These are phyloP conservation scores for Microctonus brassicae DNA, from an alignment of 2,888 invertebrate species.

Conservation along the genomic window DNA sequence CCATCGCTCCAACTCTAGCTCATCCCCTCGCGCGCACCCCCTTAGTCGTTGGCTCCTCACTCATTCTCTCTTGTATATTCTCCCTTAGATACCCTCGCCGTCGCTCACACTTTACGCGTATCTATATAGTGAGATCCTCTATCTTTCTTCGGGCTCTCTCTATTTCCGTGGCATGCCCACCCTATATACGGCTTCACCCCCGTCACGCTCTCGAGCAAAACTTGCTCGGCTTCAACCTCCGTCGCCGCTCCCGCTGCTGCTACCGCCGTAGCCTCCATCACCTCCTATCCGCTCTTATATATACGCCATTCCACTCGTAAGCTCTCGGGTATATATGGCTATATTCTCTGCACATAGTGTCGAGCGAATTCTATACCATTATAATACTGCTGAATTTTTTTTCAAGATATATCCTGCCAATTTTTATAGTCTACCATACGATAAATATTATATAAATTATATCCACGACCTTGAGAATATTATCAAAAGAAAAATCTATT, in stretches of 20 bases:
- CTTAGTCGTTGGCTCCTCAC: conserved; percentile 51
- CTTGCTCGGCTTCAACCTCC: conserved; percentile 57
- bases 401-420: conserved; percentile 10
- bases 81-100: conserved; percentile 41
- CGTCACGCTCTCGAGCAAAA: conserved; percentile 68
- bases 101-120: conserved; percentile 40
- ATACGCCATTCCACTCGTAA: conserved; percentile 13
- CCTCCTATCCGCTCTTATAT: conserved; percentile 22
- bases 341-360: conserved; percentile 57
- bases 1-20: conserved; percentile 70
- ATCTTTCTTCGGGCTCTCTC: conserved; percentile 40
- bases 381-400: conserved; percentile 50
- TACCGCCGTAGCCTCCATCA: conserved; percentile 34
- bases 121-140: conserved; percentile 29
- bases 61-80: conserved; percentile 46
- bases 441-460: too few species aligned
- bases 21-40: conserved; percentile 60
- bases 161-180: conserved; percentile 45
- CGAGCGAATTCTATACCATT: conserved; percentile 46
- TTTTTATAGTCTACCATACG: neutral
- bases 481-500: too few species aligned
- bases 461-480: too few species aligned
- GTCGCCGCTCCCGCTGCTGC: conserved; percentile 39
- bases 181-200: conserved; percentile 61
- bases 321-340: conserved; percentile 41